phyloP scores from a whole-genome alignment of 2,113 vertebrate genomes.

The Perca flavescens region DNA sequence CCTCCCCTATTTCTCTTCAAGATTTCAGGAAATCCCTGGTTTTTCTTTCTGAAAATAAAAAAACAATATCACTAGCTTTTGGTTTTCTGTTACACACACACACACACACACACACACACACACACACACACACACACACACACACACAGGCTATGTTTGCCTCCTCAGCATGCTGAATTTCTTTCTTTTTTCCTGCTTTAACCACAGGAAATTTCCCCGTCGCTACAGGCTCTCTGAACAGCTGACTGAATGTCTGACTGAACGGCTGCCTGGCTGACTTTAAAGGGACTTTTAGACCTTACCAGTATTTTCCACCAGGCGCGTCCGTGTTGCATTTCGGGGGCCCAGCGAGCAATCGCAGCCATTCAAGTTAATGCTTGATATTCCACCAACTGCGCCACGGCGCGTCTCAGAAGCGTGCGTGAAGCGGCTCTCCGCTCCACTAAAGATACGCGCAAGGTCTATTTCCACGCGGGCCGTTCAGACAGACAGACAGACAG shows the following conservation, averaged over 20 bases:
- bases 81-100: neutral
- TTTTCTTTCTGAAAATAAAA: neutral
- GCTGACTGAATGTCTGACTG: conserved; percentile 67
- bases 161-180: conserved; percentile 37
- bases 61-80: conserved; percentile 13
- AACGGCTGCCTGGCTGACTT: conserved; percentile 62
- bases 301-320: neutral
- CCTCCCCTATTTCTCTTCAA: neutral
- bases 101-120: conserved; percentile 15
- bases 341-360: too few species aligned
- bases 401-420: too few species aligned
- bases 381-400: too few species aligned
- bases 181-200: conserved; percentile 61
- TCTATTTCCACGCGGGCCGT: too few species aligned
- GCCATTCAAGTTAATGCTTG: too few species aligned
- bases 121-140: conserved; percentile 1
- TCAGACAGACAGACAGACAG: too few species aligned
- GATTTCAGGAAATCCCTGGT: neutral
- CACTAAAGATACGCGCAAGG: too few species aligned
- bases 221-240: conserved; percentile 39
- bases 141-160: conserved; percentile 45
- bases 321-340: too few species aligned
- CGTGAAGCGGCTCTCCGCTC: too few species aligned
- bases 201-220: conserved; percentile 66
- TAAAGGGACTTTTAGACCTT: conserved; percentile 69